Conservation (phyloP, 2,888 invertebrate genomes). For the Gerosis bhagava region DNA sequence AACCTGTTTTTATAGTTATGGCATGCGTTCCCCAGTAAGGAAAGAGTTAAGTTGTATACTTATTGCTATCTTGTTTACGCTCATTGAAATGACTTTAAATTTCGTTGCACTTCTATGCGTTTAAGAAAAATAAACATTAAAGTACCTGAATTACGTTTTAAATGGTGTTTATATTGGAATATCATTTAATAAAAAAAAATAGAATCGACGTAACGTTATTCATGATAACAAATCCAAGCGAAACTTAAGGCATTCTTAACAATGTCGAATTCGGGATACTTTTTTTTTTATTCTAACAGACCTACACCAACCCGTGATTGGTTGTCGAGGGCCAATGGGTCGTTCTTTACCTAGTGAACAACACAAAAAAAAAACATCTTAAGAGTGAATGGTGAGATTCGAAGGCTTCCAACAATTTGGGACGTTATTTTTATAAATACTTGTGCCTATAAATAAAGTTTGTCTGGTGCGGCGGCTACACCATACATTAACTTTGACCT, state of each 20-base stretch:
- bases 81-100: constrained; percentile 33
- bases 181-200: no score
- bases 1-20: constrained; percentile 73
- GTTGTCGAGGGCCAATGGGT: constrained; percentile 47
- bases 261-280: constrained; percentile 11
- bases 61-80: constrained; percentile 43
- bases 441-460: constrained; percentile 64
- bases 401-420: constrained; percentile 66
- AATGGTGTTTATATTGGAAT: no score
- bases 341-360: constrained; percentile 39
- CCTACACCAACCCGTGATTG: constrained; percentile 60
- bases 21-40: constrained; percentile 56
- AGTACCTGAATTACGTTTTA: no score
- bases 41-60: constrained; percentile 40
- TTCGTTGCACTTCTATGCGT: constrained; percentile 10
- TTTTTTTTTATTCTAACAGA: constrained; percentile 38
- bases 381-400: constrained; percentile 32
- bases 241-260: constrained; percentile 23
- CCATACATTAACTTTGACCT: constrained; percentile 47
- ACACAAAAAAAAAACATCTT: constrained; percentile 34
- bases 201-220: no score
- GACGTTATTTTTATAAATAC: constrained; percentile 61
- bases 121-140: no score
- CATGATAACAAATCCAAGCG: no score
- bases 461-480: constrained; percentile 51